Evolutionary conservation across 2,113 vertebrate genomes (phyloP).

Genomic region (Zapus hudsonius): DNA sequence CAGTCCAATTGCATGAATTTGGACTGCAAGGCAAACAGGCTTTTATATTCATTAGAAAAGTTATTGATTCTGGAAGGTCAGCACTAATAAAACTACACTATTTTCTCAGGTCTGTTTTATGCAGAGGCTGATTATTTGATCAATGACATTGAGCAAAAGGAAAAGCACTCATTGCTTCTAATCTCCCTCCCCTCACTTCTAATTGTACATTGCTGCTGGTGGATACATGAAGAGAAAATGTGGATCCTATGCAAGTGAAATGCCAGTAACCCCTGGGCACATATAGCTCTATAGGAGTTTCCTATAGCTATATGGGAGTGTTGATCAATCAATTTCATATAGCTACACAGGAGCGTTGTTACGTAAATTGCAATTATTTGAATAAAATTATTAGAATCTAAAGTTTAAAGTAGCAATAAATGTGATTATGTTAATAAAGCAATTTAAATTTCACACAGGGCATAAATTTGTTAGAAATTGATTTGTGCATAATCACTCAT

Average conservation of each 20-base stretch:
- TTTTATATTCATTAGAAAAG: slow-evolving; percentile 76
- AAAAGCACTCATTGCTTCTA: slow-evolving; percentile 59
- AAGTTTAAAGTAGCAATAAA: no score
- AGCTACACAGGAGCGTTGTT: no score
- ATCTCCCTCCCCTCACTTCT: slow-evolving; percentile 46
- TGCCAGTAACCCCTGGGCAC: no score
- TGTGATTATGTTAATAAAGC: no score
- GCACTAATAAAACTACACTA: slow-evolving; percentile 65
- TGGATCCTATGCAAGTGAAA: rapidly evolving
- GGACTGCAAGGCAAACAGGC: slow-evolving; percentile 18
- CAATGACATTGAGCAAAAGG: slow-evolving; percentile 69
- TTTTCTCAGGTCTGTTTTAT: slow-evolving; percentile 61
- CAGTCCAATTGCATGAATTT: slow-evolving; percentile 46
- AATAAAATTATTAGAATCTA: no score
- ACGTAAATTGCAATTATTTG: no score
- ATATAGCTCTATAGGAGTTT: no score
- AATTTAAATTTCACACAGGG: no score
- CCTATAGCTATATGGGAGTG: no score
- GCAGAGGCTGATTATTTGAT: slow-evolving; percentile 72
- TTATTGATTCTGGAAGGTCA: slow-evolving; percentile 75
- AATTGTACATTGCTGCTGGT: neutral
- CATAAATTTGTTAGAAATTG: no score
- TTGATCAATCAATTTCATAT: no score
- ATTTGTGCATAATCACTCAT: no score
- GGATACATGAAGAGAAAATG: neutral